Evolutionary conservation across 1,140 invertebrate species (phyloP), one percentile per base, ranked within the genome.

Genomic region (Cydia amplana): DNA sequence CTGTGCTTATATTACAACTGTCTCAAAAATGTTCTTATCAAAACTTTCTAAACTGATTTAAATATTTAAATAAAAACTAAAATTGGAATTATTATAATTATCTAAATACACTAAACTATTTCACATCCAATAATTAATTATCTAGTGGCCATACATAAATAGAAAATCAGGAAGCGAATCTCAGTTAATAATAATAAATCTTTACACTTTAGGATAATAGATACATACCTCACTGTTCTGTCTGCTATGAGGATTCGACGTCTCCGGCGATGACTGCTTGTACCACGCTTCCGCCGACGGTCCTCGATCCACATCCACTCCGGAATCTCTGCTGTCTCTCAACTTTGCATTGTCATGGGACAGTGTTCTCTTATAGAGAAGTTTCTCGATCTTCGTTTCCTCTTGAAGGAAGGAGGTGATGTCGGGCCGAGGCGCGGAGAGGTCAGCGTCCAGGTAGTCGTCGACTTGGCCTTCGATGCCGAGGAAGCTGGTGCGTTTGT

Each of bases 401-500:
- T 97, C 96, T 82, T 96, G 96, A 18, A 97, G 91, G 85, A 97
- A 95, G 25, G 95, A 94, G 25, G 95, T 96, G 91, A 97, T 96
- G 79, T 97, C 96, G 20, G 96, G 96, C n/a, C 96, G 95, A 78
- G 96, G 96, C 14, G 95, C 95, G 2, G 94, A 94, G 9, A 96
- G 85, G 80, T 96, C 95, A 3, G 94, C 94, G 80, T 96, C 95
- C 28, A 96, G 88, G 83, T 94, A 95, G 80, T 95, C 94, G 80
- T 96, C 95, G 73, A 95, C 95, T 51, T 95, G 94, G 75, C 95
- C 96, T 83, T 97, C 96, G 78, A 98, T 95, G 43, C 97, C 97
- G 18, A 98, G 92, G 84, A 98, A 98, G 88, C 97, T 97, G 23
- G 97, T 97, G 9, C 97, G 94, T 81, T 97, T 96, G 81, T 96